Evolutionary conservation across 2,888 invertebrate species (phyloP).

Genomic region (Melitaea athalia): DNA sequence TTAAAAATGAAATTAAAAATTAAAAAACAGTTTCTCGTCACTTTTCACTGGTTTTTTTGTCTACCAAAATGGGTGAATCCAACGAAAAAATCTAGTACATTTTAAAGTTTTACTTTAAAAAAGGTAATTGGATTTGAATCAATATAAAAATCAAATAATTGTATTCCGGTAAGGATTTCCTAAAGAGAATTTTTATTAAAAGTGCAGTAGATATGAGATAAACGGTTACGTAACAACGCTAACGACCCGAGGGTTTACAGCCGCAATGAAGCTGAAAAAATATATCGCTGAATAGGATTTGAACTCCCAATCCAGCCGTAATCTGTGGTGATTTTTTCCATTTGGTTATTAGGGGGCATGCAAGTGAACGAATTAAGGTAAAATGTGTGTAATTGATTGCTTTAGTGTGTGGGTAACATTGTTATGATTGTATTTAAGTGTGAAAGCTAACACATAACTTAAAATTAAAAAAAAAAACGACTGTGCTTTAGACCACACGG

Average conservation of each 20-base stretch:
- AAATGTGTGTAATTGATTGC: not conserved
- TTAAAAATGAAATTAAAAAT: too few relatives aligned
- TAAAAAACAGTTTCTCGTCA: too few relatives aligned
- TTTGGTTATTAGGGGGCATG: conserved; percentile 1
- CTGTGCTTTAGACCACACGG: too few relatives aligned
- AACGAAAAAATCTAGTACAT: too few relatives aligned
- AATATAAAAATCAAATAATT: not conserved
- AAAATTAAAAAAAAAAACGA: too few relatives aligned
- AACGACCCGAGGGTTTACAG: conserved; percentile 5
- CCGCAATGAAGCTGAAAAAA: conserved; percentile 11
- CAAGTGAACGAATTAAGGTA: conserved; percentile 1
- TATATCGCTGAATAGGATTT: conserved; percentile 10
- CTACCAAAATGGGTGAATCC: too few relatives aligned
- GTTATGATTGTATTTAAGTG: not conserved
- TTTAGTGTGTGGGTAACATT: not conserved
- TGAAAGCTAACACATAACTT: too few relatives aligned
- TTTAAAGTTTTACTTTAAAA: too few relatives aligned
- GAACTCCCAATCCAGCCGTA: conserved; percentile 6
- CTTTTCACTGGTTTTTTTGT: too few relatives aligned
- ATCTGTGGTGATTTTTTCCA: conserved; percentile 1
- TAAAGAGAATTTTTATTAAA: not conserved
- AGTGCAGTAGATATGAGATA: conserved; percentile 6
- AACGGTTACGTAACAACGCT: conserved; percentile 10
- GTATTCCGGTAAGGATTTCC: not conserved
- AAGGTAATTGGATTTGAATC: too few relatives aligned